These are phyloP conservation scores for Pseudochirops corinnae DNA, from an alignment of 2,797 vertebrate species.

Conservation along the genomic window DNA sequence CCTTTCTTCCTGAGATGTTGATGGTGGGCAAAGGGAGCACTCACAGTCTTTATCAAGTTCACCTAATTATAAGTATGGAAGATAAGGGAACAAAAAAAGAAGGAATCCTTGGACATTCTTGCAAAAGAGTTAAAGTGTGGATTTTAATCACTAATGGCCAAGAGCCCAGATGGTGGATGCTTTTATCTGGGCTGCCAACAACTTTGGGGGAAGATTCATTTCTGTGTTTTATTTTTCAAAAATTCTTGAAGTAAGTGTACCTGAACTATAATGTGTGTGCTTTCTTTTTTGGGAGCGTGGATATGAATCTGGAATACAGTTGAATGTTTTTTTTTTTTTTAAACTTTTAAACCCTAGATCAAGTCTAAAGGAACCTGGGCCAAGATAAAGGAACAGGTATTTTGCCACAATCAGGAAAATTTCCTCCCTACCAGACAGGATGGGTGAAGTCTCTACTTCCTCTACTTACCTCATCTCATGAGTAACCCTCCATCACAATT, in stretches of 20 bases:
- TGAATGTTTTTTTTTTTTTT: background rate
- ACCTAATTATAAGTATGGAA: background rate
- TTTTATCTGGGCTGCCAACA: background rate
- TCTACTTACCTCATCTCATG: background rate
- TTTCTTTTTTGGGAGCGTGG: fast-evolving
- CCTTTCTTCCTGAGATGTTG: background rate
- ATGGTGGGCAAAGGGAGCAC: background rate
- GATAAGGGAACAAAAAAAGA: background rate
- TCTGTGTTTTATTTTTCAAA: background rate
- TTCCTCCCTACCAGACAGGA: background rate
- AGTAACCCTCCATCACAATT: background rate
- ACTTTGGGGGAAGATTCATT: background rate
- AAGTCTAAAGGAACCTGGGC: background rate
- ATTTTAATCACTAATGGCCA: background rate
- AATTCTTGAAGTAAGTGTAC: background rate
- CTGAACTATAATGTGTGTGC: background rate
- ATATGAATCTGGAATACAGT: background rate
- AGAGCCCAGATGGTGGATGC: background rate
- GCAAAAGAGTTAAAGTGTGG: background rate
- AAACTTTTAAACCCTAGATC: background rate
- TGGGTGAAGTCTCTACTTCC: background rate
- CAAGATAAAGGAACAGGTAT: background rate
- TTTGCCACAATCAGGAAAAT: background rate
- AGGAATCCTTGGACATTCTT: background rate
- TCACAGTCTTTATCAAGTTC: background rate